Conservation (phyloP, 2,888 invertebrate genomes). For the Trachelus iudaicus region DNA sequence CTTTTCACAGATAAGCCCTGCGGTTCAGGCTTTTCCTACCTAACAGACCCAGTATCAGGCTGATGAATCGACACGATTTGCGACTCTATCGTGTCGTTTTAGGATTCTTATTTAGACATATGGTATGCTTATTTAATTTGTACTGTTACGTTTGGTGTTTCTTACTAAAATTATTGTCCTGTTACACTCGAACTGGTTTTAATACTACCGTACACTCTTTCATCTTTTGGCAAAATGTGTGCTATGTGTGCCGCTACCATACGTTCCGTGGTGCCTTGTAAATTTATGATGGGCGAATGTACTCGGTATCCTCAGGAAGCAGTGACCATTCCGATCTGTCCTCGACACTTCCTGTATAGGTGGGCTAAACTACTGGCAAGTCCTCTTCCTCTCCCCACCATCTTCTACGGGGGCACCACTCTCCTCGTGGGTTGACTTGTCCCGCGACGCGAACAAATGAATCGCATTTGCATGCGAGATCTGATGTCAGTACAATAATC, state of each 20-base stretch:
- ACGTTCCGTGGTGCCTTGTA: neutral
- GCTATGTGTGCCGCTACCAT: neutral
- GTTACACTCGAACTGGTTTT: neutral
- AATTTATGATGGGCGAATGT: neutral
- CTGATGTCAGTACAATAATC: neutral
- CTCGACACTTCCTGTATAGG: neutral
- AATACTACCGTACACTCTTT: neutral
- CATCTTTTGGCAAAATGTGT: neutral
- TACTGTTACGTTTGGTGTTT: neutral
- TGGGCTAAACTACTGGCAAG: neutral
- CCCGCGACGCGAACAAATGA: neutral
- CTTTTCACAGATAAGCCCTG: constrained; percentile 21
- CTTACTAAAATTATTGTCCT: neutral
- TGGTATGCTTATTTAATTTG: neutral
- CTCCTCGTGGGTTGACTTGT: neutral
- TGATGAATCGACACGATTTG: neutral
- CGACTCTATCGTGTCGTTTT: neutral
- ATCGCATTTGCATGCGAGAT: neutral
- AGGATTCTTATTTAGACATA: neutral
- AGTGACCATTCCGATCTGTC: neutral
- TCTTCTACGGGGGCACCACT: neutral
- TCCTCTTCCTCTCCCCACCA: neutral
- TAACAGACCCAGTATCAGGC: neutral
- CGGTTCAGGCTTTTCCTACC: neutral
- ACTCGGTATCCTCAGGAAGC: neutral